Evolutionary conservation across 2,888 invertebrate genomes (phyloP), one percentile per base, ranked within the genome.

Genomic region (Cataglyphis cursor): DNA sequence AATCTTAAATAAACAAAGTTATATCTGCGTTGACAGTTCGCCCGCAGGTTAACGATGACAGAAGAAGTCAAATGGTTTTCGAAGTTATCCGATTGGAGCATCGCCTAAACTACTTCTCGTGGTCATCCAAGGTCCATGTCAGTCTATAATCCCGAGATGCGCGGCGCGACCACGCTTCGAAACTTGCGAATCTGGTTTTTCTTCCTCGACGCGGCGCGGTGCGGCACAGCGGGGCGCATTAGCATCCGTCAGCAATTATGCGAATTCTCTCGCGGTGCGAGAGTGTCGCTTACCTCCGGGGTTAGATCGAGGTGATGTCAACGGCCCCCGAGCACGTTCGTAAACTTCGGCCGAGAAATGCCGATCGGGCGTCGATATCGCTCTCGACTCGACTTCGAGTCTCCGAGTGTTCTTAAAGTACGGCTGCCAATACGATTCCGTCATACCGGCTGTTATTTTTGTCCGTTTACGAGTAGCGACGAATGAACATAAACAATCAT

Each of bases 101-200:
- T 18, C 48, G 59, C 73, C 73, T 81, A 72, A 74, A 72, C 21
- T 75, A 75, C 65, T 64, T 76, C 44, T 75, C 76, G 64, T 62
- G 81, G 24, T 35, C 57, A 35, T 21, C 38, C 73, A 61, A 65
- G 64, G 44, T 65, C 64, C 75, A 62, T 24, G 48, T 51, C 48
- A n/a, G 48, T 51, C 62, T 51, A 18, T 81, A 75, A 57, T 81
- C 44, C 44, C 61, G 44, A 64, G 24, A 38, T 44, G 35, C 80
- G 75, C 78, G 65, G 31, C 41, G 64, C 78, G 83, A 84, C 84
- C 86, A 72, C 82, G 82, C 83, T 86, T 85, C 76, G 84, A 90
- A 87, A 90, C 84, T 85, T 90, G 92, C 85, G 88, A 89, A 87
- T 90, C 91, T 91, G 91, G 91, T 92, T 90, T 92, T 91, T 91